phyloP scores from a whole-genome alignment of 1,140 invertebrate species.

The Caenorhabditis briggsae region DNA sequence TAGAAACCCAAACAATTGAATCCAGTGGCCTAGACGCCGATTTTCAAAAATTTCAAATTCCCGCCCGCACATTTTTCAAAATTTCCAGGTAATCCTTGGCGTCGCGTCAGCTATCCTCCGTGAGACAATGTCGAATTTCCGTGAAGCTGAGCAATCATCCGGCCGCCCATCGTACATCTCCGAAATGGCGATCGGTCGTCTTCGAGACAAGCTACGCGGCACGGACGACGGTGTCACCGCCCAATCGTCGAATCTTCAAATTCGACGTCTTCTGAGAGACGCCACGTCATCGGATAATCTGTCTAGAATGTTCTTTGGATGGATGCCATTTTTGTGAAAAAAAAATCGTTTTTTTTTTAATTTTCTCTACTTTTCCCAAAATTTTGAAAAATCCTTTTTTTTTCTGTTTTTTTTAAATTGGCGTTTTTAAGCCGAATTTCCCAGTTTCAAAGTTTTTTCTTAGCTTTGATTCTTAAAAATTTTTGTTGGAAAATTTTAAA shows the following conservation, averaged over 20 bases:
- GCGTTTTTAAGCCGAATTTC: too few relatives aligned
- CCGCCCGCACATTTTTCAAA: background rate
- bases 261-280: slow-evolving; percentile 9
- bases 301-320: slow-evolving; percentile 46
- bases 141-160: background rate
- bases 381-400: too few relatives aligned
- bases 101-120: slow-evolving; percentile 16
- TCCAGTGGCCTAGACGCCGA: too few relatives aligned
- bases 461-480: too few relatives aligned
- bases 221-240: slow-evolving; percentile 14
- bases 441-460: too few relatives aligned
- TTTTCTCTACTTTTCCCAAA: too few relatives aligned
- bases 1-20: too few relatives aligned
- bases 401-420: too few relatives aligned
- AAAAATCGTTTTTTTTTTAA: too few relatives aligned
- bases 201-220: background rate
- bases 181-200: slow-evolving; percentile 32
- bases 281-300: background rate
- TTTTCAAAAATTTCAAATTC: too few relatives aligned
- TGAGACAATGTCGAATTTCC: slow-evolving; percentile 21
- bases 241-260: slow-evolving; percentile 23
- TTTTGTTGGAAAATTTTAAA: too few relatives aligned
- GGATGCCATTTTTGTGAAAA: slow-evolving; percentile 26
- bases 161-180: slow-evolving; percentile 41
- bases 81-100: slow-evolving; percentile 41